Conservation (phyloP, 53 echinoderm and acorn worm species). For the Luidia sarsii region DNA sequence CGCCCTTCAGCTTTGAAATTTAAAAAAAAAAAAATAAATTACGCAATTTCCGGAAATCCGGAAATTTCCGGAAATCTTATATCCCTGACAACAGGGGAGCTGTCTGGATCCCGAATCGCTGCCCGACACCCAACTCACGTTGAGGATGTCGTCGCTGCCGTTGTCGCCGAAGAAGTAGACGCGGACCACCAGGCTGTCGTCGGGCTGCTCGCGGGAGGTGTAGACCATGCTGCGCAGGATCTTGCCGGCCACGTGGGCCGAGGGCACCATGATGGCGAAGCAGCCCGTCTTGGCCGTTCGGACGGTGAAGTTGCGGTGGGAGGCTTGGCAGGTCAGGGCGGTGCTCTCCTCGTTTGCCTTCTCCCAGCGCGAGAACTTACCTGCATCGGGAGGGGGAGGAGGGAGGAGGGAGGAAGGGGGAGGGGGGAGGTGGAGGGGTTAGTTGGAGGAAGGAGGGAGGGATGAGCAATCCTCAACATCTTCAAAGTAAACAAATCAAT, state of each 20-base stretch:
- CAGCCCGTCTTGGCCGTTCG: conserved; percentile 26
- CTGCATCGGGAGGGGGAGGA: neutral
- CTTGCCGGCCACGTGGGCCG: conserved; percentile 50
- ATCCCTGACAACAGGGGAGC: too few species aligned
- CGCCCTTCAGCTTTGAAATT: too few species aligned
- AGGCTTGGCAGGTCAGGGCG: conserved; percentile 26
- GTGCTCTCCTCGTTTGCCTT: conserved; percentile 1
- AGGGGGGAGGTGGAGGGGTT: too few species aligned
- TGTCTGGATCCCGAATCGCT: too few species aligned
- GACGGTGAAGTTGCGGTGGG: conserved; percentile 46
- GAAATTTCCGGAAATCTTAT: too few species aligned
- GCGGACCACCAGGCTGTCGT: conserved; percentile 50
- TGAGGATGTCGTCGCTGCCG: conserved; percentile 73
- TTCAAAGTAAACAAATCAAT: too few species aligned
- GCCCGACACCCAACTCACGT: too few species aligned
- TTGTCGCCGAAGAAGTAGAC: conserved; percentile 85
- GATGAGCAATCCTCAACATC: too few species aligned
- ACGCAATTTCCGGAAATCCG: too few species aligned
- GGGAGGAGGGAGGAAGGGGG: neutral
- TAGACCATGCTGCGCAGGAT: conserved; percentile 61
- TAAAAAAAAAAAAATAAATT: too few species aligned
- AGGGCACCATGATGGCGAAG: conserved; percentile 41
- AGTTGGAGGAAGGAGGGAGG: too few species aligned
- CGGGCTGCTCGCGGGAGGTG: conserved; percentile 31
- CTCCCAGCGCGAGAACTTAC: conserved; percentile 54